These are phyloP conservation scores for Neostethus bicornis DNA, from an alignment of 2,797 vertebrate species.

Conservation along the genomic window DNA sequence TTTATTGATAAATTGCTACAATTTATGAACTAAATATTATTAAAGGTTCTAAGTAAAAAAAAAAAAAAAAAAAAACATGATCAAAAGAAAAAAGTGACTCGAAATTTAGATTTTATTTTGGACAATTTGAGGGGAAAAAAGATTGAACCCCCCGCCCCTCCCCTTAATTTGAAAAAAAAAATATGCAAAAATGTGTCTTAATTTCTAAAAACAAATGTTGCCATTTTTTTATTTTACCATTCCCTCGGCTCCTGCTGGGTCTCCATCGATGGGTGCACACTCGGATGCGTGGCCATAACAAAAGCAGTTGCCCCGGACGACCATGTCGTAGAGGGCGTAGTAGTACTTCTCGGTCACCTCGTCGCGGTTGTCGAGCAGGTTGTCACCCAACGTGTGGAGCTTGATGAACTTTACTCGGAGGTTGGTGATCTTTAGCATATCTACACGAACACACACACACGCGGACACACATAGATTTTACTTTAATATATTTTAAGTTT, in stretches of 20 bases:
- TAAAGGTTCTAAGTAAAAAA: no score
- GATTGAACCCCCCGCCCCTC: no score
- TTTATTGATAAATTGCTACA: no score
- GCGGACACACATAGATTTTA: no score
- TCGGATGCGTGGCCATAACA: constrained; percentile 96
- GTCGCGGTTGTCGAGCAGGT: constrained; percentile 88
- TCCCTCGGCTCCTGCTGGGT: constrained; percentile 81
- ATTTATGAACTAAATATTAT: no score
- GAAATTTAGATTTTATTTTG: background rate
- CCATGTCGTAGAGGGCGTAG: constrained; percentile 95
- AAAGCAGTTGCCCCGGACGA: constrained; percentile 97
- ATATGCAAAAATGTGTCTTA: no score
- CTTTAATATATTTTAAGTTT: no score
- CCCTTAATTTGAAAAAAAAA: no score
- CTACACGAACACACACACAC: constrained; percentile 76
- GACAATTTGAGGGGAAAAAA: background rate
- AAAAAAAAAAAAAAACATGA: no score
- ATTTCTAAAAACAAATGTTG: no score
- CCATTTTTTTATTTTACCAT: constrained; percentile 87
- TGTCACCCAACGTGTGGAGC: constrained; percentile 93
- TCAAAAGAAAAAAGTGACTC: no score
- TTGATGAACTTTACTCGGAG: constrained; percentile 88
- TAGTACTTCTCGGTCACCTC: constrained; percentile 97
- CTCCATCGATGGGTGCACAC: constrained; percentile 85
- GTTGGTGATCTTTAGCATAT: constrained; percentile 96